Percentiles rank a stretch among this genome's conserved stretches.
phyloP scores from a whole-genome alignment of 30 jellyfish, hydroid and myxozoan genomes.

The Hydractinia echinata region DNA sequence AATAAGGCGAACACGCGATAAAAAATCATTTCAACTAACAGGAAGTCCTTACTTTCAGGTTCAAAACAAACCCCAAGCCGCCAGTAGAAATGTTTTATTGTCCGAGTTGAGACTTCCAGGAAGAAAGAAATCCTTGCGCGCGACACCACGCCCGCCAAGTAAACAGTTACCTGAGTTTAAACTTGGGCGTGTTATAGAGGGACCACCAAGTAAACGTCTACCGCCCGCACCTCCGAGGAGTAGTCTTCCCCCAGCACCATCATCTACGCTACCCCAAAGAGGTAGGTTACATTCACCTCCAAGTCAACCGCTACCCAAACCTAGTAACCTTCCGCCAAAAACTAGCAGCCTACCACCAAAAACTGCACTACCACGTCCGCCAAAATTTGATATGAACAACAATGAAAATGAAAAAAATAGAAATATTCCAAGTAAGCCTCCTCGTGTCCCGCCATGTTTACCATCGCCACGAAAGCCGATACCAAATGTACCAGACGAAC shows the following conservation, averaged over 20 bases:
- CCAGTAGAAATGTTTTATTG: not conserved
- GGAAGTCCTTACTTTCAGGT: not conserved
- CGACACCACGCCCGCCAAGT: constrained; percentile 22
- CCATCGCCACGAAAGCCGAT: constrained; percentile 23
- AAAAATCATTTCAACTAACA: not conserved
- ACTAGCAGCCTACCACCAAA: not conserved
- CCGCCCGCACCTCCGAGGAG: not conserved
- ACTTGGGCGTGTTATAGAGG: not conserved
- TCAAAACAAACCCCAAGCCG: not conserved
- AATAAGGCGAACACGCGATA: not conserved
- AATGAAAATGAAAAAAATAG: not conserved
- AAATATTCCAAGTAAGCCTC: not conserved
- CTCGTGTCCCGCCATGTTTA: constrained; percentile 10
- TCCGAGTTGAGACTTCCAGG: constrained; percentile 21
- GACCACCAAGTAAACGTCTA: not conserved
- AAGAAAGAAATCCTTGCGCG: constrained; percentile 15
- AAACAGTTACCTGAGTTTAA: constrained; percentile 12
- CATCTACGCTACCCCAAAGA: not conserved
- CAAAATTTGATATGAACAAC: not conserved
- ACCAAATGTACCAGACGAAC: constrained; percentile 16
- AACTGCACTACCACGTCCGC: not conserved
- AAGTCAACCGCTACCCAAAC: not conserved
- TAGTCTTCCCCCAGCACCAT: not conserved
- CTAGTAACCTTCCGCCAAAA: not conserved
- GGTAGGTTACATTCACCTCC: not conserved